Evolutionary conservation across 64 coral and sea anemone species (phyloP), one percentile per base, ranked within the genome.

Genomic region (Cladopsammia gracilis): DNA sequence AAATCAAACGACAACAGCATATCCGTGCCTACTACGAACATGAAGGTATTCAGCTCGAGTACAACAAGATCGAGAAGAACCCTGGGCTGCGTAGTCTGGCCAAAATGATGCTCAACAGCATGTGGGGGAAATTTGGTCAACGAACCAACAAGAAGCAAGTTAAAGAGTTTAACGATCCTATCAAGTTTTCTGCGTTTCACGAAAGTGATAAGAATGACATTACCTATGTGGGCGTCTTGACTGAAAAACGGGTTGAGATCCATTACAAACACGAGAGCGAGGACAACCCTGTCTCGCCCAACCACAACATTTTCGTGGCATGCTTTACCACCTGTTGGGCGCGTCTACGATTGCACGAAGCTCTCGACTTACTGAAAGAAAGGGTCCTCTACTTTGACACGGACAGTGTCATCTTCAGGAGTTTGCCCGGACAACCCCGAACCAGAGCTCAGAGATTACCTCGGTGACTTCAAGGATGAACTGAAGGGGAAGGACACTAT

Each of bases 121-220:
- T 89, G 53, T 89, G 86, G 66, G 86, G 86, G 18, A 88, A 88
- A 43, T 88, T 88, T 8, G 59, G 86, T 6, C 66, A 88, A 54
- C 34, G 71, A 1, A 11, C n/a, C 64, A 46, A 73, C 64, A 25
- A 20, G 42, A 48, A 4, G 0, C 25, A 71, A 11, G 64, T 64
- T 12, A 24, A 70, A 34, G 64, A 71, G 0, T 69, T 89, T 2
- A 60, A 10, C 20, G 50, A 89, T n/a, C 86, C 86, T 4, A 12
- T 56, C 5, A 0, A 26, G 11, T 71, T 87, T 26, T 3, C 4
- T 18, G 0, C 4, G 8, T 62, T 87, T 23, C n/a, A 71, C 3
- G 8, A 59, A 2, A 64, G 59, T 1, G 54, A 56, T 1, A 4
- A 62, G 2, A 16, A 52, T 4, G 64, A 87, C 0, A n/a, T 87